phyloP scores from a whole-genome alignment of 2,888 invertebrate species.

The Platycheirus albimanus region DNA sequence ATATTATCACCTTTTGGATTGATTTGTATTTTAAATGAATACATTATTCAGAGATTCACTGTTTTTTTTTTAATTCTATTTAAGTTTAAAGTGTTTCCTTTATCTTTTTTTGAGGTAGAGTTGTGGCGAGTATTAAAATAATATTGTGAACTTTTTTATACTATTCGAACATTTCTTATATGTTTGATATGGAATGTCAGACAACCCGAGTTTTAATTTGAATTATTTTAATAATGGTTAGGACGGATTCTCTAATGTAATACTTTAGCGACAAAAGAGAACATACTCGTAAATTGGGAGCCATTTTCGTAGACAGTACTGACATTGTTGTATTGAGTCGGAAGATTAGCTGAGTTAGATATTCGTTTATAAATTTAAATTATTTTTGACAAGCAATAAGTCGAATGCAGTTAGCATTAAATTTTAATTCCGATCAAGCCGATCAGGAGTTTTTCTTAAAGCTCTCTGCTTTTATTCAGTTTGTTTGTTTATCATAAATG shows the following conservation, averaged over 20 bases:
- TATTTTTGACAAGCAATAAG: too few relatives aligned
- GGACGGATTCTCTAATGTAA: neutral
- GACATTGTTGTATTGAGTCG: too few relatives aligned
- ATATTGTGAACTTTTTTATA: conserved; percentile 32
- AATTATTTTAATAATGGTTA: neutral
- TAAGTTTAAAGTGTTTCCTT: conserved; percentile 25
- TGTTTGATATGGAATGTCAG: conserved; percentile 64
- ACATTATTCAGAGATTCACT: conserved; percentile 50
- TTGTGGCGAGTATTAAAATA: conserved; percentile 38
- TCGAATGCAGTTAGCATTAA: too few relatives aligned
- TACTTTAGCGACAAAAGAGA: too few relatives aligned
- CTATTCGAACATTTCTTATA: neutral
- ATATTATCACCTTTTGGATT: conserved; percentile 64
- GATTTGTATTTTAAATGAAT: conserved; percentile 43
- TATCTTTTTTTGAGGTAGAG: conserved; percentile 65
- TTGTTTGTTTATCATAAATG: too few relatives aligned
- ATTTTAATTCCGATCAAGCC: too few relatives aligned
- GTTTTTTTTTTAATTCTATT: conserved; percentile 9
- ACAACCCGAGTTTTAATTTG: conserved; percentile 60
- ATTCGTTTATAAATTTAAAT: too few relatives aligned
- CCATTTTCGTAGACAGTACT: too few relatives aligned
- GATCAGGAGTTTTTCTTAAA: too few relatives aligned
- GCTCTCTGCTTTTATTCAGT: too few relatives aligned
- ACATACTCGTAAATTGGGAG: too few relatives aligned
- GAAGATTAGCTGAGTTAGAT: too few relatives aligned